A percentile compares a stretch with the other conserved stretches of the same genome.
These are phyloP conservation scores for Athene noctua DNA, from an alignment of 2,113 vertebrate species.

Conservation along the genomic window DNA sequence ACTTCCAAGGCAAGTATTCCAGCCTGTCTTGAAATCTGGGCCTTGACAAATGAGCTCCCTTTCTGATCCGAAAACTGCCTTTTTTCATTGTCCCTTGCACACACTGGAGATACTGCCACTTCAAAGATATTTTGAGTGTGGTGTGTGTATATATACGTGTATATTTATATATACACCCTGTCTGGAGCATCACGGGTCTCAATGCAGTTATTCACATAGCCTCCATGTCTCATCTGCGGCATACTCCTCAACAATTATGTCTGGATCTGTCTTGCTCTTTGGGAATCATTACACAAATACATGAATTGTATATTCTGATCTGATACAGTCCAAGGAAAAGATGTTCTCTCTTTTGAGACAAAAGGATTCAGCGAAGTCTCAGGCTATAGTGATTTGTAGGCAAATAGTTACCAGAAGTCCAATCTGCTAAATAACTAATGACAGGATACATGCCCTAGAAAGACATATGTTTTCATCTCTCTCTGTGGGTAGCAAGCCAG, in stretches of 20 bases:
- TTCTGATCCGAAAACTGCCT: not conserved
- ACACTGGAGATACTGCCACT: not conserved
- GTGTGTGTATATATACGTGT: fast-evolving
- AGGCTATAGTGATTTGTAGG: not conserved
- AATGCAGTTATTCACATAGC: fast-evolving
- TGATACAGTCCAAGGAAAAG: not conserved
- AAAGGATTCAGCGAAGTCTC: not conserved
- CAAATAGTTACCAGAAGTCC: not conserved
- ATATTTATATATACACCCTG: too few relatives aligned
- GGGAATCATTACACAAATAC: not conserved
- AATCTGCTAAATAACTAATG: constrained; percentile 3
- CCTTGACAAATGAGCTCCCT: not conserved
- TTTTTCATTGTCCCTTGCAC: not conserved
- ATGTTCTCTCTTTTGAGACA: not conserved
- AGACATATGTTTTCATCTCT: constrained; percentile 22
- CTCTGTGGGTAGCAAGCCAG: not conserved
- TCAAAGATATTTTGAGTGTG: not conserved
- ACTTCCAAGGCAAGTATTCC: not conserved
- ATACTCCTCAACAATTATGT: not conserved
- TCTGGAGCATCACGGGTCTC: not conserved
- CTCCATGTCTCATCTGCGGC: not conserved
- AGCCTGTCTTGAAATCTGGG: not conserved
- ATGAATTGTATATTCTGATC: not conserved
- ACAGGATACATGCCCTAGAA: not conserved
- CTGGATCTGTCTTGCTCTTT: not conserved